phyloP scores from a whole-genome alignment of 2,797 vertebrate species.

The Spea hammondii region DNA sequence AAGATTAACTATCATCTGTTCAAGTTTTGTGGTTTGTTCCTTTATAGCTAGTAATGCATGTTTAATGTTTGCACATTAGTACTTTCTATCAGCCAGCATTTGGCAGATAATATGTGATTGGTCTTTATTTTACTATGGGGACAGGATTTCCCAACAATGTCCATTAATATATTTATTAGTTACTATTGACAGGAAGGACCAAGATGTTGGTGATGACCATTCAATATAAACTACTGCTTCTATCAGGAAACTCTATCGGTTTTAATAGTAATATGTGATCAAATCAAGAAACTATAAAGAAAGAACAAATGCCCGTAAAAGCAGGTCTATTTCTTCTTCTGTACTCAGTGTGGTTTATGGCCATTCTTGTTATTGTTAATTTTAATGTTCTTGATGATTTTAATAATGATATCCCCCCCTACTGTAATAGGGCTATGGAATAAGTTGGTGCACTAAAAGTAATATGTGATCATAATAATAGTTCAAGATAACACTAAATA shows the following conservation, averaged over 20 bases:
- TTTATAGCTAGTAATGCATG: constrained; percentile 52
- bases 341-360: no score
- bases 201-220: constrained; percentile 40
- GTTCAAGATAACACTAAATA: no score
- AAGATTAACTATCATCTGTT: constrained; percentile 46
- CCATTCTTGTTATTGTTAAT: no score
- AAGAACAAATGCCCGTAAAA: constrained; percentile 4
- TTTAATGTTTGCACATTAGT: constrained; percentile 50
- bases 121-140: constrained; percentile 46
- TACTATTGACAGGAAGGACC: constrained; percentile 46
- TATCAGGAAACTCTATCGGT: constrained; percentile 9
- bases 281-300: constrained; percentile 13
- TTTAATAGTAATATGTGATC: neutral
- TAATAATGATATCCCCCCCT: no score
- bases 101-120: constrained; percentile 50
- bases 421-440: no score
- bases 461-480: no score
- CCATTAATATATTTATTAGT: constrained; percentile 50
- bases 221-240: constrained; percentile 30
- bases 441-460: no score
- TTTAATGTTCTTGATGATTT: no score
- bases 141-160: constrained; percentile 50
- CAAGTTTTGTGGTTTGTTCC: constrained; percentile 46
- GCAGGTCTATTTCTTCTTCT: neutral
- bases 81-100: constrained; percentile 45